Conservation (phyloP, 1,140 invertebrate genomes). For the Harpegnathos saltator region DNA sequence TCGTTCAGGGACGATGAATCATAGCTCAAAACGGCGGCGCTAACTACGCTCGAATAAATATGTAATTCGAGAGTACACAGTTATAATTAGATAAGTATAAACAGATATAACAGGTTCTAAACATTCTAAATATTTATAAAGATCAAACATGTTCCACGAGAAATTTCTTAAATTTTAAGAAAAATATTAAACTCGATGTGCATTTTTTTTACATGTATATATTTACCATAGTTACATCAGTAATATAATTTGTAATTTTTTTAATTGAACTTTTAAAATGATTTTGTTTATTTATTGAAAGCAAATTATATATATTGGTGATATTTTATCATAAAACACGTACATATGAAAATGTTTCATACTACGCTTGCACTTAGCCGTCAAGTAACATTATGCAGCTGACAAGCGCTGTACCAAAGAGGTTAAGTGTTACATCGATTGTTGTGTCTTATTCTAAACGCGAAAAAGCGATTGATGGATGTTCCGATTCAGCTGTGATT, state of each 20-base stretch:
- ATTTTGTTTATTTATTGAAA: no score
- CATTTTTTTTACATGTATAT: no score
- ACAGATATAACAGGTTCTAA: neutral
- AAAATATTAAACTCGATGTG: neutral
- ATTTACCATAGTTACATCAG: no score
- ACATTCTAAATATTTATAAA: neutral
- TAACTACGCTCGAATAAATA: neutral
- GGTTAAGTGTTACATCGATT: neutral
- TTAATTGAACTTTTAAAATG: no score
- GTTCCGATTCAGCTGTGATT: neutral
- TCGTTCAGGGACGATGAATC: neutral
- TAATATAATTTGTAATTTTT: no score
- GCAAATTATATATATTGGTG: no score
- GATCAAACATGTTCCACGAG: neutral
- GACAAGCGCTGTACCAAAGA: no score
- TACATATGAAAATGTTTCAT: no score
- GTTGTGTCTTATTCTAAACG: neutral
- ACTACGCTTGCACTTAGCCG: no score
- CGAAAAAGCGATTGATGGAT: neutral
- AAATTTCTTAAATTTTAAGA: neutral
- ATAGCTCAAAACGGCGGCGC: neutral
- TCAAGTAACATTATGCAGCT: no score
- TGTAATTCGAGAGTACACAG: neutral
- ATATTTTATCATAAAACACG: no score
- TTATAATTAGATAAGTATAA: neutral